These are phyloP conservation scores for Turdus rufiventris DNA, from an alignment of 2,113 vertebrate genomes.

Conservation along the genomic window DNA sequence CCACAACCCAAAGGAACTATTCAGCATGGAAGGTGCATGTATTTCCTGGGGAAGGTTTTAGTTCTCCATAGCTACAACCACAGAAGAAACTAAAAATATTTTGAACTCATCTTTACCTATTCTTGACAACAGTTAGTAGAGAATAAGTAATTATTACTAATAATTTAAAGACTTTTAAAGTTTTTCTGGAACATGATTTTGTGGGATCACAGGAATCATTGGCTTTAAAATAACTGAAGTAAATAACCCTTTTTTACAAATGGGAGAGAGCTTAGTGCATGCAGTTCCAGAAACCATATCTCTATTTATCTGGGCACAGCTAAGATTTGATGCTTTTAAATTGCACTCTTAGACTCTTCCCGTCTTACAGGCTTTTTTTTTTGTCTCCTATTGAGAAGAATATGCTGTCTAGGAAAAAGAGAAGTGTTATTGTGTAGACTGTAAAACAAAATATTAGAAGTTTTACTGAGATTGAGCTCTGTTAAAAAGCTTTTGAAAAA, in stretches of 20 bases:
- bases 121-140: not conserved
- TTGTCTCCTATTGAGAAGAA: not conserved
- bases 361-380: not conserved
- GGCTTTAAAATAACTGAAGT: not conserved
- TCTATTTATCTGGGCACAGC: not conserved
- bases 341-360: not conserved
- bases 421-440: not conserved
- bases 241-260: not conserved
- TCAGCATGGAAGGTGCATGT: not conserved
- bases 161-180: not conserved
- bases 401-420: not conserved
- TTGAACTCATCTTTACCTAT: not conserved
- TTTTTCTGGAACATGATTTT: not conserved
- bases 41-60: not conserved
- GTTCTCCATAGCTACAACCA: not conserved
- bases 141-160: not conserved
- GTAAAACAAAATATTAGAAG: not conserved
- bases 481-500: not conserved
- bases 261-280: not conserved
- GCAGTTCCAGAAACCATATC: not conserved
- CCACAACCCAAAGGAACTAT: not conserved
- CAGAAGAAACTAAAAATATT: not conserved
- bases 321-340: not conserved
- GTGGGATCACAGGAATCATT: not conserved
- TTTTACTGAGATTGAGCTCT: not conserved